Percentiles rank a stretch among this genome's conserved stretches.
Evolutionary conservation across 2,888 invertebrate genomes (phyloP).

Genomic region (Congeria kusceri): DNA sequence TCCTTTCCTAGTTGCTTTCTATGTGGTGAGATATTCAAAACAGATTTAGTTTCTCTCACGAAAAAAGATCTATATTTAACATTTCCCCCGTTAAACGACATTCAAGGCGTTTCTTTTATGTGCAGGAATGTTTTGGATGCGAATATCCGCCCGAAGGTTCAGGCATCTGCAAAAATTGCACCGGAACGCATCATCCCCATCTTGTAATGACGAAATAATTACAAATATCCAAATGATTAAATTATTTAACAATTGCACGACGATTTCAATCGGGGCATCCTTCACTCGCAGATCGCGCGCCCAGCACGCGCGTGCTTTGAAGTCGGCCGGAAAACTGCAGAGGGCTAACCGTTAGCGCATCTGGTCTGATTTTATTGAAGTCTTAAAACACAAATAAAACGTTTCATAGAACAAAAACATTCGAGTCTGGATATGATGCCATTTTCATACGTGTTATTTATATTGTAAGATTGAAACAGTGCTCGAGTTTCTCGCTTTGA

Average conservation of each 20-base stretch:
- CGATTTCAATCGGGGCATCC: constrained; percentile 44
- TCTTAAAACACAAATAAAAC: constrained; percentile 37
- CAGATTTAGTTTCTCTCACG: no score
- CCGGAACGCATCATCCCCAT: neutral
- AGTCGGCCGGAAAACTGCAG: constrained; percentile 37
- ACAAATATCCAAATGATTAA: constrained; percentile 51
- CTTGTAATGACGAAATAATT: constrained; percentile 51
- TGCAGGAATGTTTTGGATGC: neutral
- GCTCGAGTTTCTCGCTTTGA: constrained; percentile 26
- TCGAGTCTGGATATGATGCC: constrained; percentile 22
- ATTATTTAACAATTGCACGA: constrained; percentile 59
- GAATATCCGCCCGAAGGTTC: neutral
- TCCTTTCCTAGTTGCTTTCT: no score
- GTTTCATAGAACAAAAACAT: constrained; percentile 32
- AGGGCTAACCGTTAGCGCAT: constrained; percentile 41
- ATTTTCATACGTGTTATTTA: constrained; percentile 27
- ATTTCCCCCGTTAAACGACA: no score
- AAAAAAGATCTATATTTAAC: no score
- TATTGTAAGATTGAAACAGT: constrained; percentile 24
- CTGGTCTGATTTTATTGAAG: constrained; percentile 33
- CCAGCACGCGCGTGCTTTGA: constrained; percentile 50
- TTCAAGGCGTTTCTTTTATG: neutral
- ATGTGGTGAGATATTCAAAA: no score
- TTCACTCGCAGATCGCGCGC: constrained; percentile 46
- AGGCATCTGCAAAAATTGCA: constrained; percentile 6